Evolutionary conservation across 2,797 vertebrate genomes (phyloP), one percentile per base, ranked within the genome.

Genomic region (Neosilurus mollespiculum): DNA sequence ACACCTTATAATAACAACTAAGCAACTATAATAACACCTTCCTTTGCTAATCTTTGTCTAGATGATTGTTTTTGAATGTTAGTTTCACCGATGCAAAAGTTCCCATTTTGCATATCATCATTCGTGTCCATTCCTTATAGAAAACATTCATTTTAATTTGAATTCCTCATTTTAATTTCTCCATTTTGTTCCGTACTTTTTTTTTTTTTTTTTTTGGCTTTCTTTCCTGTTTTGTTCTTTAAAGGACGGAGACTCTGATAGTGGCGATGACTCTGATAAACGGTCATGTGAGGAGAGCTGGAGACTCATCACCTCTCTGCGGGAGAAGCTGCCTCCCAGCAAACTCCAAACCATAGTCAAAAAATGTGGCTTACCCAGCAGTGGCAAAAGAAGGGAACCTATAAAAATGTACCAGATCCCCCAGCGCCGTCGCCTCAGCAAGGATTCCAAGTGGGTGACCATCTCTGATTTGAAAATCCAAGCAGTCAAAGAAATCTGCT

Each of bases 181-280:
- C 92, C 91, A 93, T 95, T 93, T 94, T 94, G 93, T 92, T 84
- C 88, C 92, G 92, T 91, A 92, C 91, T 93, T 89, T 86, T 56
- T 59, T 20, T 59, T 59, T 59, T 59, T 58, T 59, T 59, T 94
- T 96, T 97, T 95, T 95, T 91, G 90, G 92, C 94, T 93, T 93
- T 94, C 90, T 87, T 92, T 85, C 82, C 87, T 93, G 94, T 95
- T 94, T 96, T 97, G 93, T 97, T 97, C 96, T 96, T 94, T 97
- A 92, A 99, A 99, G 98, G 98, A 99, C 88, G 98, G 97, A 93
- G 98, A 99, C 94, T 99, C 98, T 96, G 98, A 99, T 98, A 99
- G 98, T 98, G 98, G 98, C 89, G 98, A 99, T 95, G 98, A 99
- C 96, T 99, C 98, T 93, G 98, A 99, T 97, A 99, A 98, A 96